phyloP scores from a whole-genome alignment of 2,797 vertebrate species.

The Lepilemur septentrionalis region DNA sequence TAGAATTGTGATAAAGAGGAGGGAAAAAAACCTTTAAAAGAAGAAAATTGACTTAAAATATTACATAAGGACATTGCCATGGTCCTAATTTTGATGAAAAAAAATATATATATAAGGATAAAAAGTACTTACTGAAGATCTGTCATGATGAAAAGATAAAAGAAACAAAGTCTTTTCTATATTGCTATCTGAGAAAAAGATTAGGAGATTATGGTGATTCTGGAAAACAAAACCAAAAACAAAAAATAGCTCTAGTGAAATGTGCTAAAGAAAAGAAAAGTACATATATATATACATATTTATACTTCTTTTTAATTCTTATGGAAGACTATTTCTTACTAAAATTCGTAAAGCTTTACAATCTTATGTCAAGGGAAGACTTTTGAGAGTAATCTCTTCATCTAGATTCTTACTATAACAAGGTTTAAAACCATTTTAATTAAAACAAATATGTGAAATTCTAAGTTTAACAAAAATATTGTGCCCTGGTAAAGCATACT shows the following conservation, averaged over 20 bases:
- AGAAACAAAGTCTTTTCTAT: not conserved
- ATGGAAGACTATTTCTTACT: not conserved
- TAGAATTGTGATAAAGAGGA: not conserved
- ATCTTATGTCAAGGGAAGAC: not conserved
- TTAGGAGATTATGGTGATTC: constrained; percentile 3
- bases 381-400: not conserved
- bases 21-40: not conserved
- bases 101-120: not conserved
- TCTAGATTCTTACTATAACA: not conserved
- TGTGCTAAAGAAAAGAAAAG: not conserved
- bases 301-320: not conserved
- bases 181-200: not conserved
- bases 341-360: not conserved
- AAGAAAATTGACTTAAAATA: not conserved
- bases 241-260: not conserved
- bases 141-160: not conserved
- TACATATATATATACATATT: no score
- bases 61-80: not conserved
- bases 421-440: not conserved
- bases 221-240: not conserved
- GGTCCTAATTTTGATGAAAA: not conserved
- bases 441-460: not conserved
- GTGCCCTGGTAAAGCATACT: not conserved
- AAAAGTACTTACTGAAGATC: not conserved
- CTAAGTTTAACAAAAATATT: not conserved